phyloP scores from a whole-genome alignment of 2,113 vertebrate species.

The Platichthys flesus region DNA sequence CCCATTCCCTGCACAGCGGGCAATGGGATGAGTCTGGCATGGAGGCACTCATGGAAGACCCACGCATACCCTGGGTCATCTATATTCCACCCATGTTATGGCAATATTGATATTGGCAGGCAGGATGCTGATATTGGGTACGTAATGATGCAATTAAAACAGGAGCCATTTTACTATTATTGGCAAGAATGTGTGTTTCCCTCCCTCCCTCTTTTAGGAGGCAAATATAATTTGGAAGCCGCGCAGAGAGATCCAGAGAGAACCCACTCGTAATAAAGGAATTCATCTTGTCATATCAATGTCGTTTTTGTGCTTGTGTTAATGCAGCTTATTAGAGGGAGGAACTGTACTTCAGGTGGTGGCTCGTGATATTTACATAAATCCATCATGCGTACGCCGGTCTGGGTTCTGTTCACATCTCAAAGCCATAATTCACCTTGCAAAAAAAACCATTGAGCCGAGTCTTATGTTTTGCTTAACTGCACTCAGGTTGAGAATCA shows the following conservation, averaged over 20 bases:
- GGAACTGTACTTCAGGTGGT: slow-evolving; percentile 52
- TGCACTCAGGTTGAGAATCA: slow-evolving; percentile 78
- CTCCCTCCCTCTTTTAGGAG: slow-evolving; percentile 71
- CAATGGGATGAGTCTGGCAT: slow-evolving; percentile 76
- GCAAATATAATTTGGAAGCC: slow-evolving; percentile 85
- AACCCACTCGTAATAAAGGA: slow-evolving; percentile 81
- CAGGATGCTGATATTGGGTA: slow-evolving; percentile 85
- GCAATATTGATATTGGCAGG: slow-evolving; percentile 88
- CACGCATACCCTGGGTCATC: slow-evolving; percentile 85
- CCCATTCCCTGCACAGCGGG: slow-evolving; percentile 80
- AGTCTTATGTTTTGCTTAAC: slow-evolving; percentile 80
- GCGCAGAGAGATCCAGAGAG: slow-evolving; percentile 76
- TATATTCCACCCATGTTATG: slow-evolving; percentile 85
- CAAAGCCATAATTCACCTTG: slow-evolving; percentile 77
- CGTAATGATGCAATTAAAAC: slow-evolving; percentile 88
- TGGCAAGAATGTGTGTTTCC: slow-evolving; percentile 75
- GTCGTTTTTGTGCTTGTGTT: slow-evolving; percentile 75
- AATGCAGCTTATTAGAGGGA: slow-evolving; percentile 76
- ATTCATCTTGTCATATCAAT: slow-evolving; percentile 79
- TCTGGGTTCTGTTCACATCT: slow-evolving; percentile 63
- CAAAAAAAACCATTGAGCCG: slow-evolving; percentile 76
- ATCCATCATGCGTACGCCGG: slow-evolving; percentile 49
- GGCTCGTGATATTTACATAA: slow-evolving; percentile 67
- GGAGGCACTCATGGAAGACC: slow-evolving; percentile 75
- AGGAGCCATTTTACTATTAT: slow-evolving; percentile 85